Conservation (phyloP, 2,888 invertebrate genomes). For the Bombylius major region DNA sequence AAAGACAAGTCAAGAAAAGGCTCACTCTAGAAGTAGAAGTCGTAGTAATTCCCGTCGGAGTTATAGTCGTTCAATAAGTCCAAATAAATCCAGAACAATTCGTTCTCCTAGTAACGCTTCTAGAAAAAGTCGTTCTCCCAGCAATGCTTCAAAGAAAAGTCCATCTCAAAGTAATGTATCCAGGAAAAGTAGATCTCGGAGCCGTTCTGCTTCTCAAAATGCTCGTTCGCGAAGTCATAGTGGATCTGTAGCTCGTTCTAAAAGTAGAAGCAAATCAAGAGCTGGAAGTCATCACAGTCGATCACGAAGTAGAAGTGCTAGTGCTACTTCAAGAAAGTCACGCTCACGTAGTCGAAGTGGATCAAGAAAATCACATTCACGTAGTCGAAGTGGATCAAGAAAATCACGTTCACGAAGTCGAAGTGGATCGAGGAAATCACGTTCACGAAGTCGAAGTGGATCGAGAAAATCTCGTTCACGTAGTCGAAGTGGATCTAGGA, state of each 20-base stretch:
- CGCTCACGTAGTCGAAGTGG: conserved; percentile 18
- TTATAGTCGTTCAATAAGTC: conserved; percentile 23
- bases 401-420: conserved; percentile 21
- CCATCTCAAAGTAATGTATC: conserved; percentile 16
- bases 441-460: conserved; percentile 16
- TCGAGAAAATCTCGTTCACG: conserved; percentile 14
- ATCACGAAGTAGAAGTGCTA: conserved; percentile 16
- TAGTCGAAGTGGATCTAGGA: conserved; percentile 19
- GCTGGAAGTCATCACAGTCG: conserved; percentile 14
- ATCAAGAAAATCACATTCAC: conserved; percentile 1
- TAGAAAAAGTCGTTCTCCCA: conserved; percentile 18
- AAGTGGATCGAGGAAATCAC: conserved; percentile 18
- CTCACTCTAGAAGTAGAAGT: conserved; percentile 17
- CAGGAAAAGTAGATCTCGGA: conserved; percentile 5
- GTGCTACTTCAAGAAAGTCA: conserved; percentile 9
- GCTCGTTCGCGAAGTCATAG: conserved; percentile 14
- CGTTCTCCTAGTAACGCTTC: conserved; percentile 22
- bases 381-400: neutral
- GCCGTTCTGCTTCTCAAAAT: conserved; percentile 17
- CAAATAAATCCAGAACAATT: conserved; percentile 12
- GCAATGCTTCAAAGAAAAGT: conserved; percentile 21
- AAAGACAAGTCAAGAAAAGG: conserved; percentile 17
- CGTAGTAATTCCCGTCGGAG: conserved; percentile 21
- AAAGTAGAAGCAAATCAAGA: conserved; percentile 8
- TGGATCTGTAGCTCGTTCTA: conserved; percentile 10